These are phyloP conservation scores for Donacobius atricapilla DNA, from an alignment of 2,113 vertebrate genomes.

Conservation along the genomic window DNA sequence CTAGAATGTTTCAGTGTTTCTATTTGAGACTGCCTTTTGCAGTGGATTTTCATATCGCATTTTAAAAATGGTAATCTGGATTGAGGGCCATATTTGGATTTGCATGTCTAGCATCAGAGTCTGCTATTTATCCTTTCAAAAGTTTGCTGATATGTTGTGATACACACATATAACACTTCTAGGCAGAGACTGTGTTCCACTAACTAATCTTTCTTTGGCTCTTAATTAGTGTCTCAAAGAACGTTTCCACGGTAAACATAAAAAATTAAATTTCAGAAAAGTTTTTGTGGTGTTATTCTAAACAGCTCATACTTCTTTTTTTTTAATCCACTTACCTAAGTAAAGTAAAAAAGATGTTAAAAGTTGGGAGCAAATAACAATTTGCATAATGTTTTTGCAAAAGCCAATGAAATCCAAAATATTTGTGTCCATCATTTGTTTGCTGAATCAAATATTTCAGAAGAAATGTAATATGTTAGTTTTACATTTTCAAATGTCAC, in stretches of 20 bases:
- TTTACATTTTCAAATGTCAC: conserved; percentile 46
- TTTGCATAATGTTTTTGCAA: background rate
- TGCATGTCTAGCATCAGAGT: background rate
- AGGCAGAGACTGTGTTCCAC: background rate
- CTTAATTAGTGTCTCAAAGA: background rate
- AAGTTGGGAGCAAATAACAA: background rate
- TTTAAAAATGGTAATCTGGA: background rate
- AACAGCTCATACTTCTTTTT: background rate
- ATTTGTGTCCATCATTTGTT: background rate
- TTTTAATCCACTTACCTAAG: background rate
- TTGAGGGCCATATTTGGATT: background rate
- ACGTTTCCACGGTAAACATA: background rate
- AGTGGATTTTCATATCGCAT: background rate
- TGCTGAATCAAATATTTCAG: background rate
- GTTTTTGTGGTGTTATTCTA: background rate
- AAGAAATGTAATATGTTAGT: background rate
- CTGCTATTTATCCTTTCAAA: background rate
- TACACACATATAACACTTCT: background rate
- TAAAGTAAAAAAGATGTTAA: background rate
- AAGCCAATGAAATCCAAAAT: background rate
- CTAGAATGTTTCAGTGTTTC: background rate
- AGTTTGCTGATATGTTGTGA: background rate
- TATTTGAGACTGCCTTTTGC: background rate
- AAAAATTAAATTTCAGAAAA: background rate
- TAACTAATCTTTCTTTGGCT: background rate